Evolutionary conservation across 1,140 invertebrate species (phyloP), one percentile per base, ranked within the genome.

Genomic region (Cydia pomonella): DNA sequence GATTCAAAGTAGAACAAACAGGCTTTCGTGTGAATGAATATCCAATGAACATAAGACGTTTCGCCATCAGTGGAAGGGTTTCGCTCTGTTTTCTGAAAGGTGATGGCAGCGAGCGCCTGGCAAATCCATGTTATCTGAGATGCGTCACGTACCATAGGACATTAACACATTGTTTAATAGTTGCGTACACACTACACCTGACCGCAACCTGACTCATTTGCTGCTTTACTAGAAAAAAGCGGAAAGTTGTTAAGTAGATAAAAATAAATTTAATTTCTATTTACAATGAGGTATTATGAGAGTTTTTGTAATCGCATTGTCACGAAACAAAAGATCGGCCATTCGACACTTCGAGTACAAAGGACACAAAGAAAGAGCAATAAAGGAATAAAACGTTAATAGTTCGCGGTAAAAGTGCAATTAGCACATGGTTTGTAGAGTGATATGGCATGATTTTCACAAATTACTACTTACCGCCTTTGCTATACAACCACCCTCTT

Each of bases 371-470:
- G 21, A 23, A n/a, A 21, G 6, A 7, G 53, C 25, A n/a, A 38
- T 27, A 69, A 69, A 69, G 64, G 4, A 29, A 38, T 69, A 69
- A 69, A 69, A 33, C n/a, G 25, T 29, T 33, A n/a, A 69, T 29
- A 29, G 64, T 27, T 69, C 64, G 64, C 64, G 64, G 64, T 69
- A 69, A 33, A 69, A 38, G 25, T 59, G 53, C 21, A 59, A 59
- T 59, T 59, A 59, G 53, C 53, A 59, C 53, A 59, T 23, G 53
- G 53, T 23, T 23, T 59, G 16, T 23, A 18, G 10, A 18, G 47
- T 50, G 21, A 59, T 59, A 59, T 47, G 50, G 4, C n/a, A 18
- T 1, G 18, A 21, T 21, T 59, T 59, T 59, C 10, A 23, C 16
- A 59, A 23, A 23, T 59, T 3, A 59, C 18, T 23, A 23, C 53